Evolutionary conservation across 1,140 invertebrate species (phyloP).

Genomic region (Tetramorium parvispinum): DNA sequence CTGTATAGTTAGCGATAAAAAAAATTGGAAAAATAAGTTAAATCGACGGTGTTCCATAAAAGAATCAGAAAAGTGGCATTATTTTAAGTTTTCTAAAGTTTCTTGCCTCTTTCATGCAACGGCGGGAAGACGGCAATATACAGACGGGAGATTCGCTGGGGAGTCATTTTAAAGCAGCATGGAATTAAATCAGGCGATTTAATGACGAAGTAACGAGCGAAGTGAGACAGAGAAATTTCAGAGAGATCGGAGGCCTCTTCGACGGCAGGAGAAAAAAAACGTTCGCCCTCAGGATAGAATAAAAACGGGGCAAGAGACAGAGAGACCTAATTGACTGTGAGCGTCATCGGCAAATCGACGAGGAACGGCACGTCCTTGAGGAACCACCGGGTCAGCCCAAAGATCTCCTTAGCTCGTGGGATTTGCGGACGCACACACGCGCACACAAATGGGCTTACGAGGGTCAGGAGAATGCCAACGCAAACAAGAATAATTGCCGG

Average conservation of each 20-base stretch:
- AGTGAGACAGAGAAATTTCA: slow-evolving; percentile 7
- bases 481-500: slow-evolving; percentile 31
- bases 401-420: slow-evolving; percentile 28
- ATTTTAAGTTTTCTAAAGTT: not conserved
- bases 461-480: not conserved
- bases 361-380: slow-evolving; percentile 25
- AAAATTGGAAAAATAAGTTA: not conserved
- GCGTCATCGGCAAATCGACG: slow-evolving; percentile 37
- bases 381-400: not conserved
- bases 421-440: not conserved
- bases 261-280: not conserved
- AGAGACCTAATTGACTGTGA: slow-evolving; percentile 13
- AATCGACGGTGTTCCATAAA: not conserved
- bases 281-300: slow-evolving; percentile 6
- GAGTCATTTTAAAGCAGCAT: not conserved
- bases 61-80: not conserved
- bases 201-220: slow-evolving; percentile 16
- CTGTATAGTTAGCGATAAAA: not conserved
- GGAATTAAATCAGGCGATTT: slow-evolving; percentile 28
- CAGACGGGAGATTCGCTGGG: not conserved
- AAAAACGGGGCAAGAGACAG: not conserved
- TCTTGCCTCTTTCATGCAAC: not conserved
- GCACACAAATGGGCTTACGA: not conserved
- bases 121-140: not conserved
- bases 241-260: not conserved